Percentiles rank a stretch among this genome's conserved stretches.
These are phyloP conservation scores for Scaptomyza tumidula DNA, from an alignment of 2,888 invertebrate species.

Conservation along the genomic window DNA sequence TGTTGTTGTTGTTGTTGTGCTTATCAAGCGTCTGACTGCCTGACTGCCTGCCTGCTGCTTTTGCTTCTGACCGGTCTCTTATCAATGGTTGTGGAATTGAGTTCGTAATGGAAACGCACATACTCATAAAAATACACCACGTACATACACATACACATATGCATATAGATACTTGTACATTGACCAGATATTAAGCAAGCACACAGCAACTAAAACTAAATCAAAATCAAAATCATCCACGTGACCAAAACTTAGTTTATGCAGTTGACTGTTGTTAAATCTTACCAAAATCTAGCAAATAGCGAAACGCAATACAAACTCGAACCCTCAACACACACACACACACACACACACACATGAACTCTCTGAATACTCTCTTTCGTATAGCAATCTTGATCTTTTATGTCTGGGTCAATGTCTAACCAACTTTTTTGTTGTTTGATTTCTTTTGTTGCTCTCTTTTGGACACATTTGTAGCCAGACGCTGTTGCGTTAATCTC, in stretches of 20 bases:
- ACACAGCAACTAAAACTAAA: background rate
- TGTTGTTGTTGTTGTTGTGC: conserved; percentile 25
- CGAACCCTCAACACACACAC: conserved; percentile 26
- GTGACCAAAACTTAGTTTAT: conserved; percentile 33
- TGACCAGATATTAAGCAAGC: conserved; percentile 39
- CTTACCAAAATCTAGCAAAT: conserved; percentile 7
- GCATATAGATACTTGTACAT: conserved; percentile 16
- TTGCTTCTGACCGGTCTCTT: conserved; percentile 56
- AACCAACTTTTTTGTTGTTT: conserved; percentile 36
- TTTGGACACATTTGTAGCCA: conserved; percentile 29
- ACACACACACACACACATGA: conserved; percentile 12
- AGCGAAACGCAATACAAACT: conserved; percentile 48
- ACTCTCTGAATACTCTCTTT: conserved; percentile 13
- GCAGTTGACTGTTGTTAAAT: too few relatives aligned
- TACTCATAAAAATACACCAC: background rate
- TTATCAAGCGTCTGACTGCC: conserved; percentile 68
- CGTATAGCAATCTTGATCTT: conserved; percentile 62
- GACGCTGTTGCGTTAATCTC: conserved; percentile 28
- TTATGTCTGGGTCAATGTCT: conserved; percentile 77
- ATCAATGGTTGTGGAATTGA: conserved; percentile 60
- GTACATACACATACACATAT: background rate
- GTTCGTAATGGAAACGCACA: conserved; percentile 37
- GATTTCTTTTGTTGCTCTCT: conserved; percentile 40
- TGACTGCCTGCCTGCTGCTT: conserved; percentile 17
- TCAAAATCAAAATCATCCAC: conserved; percentile 33